Evolutionary conservation across 2,888 invertebrate species (phyloP), one percentile per base, ranked within the genome.

Genomic region (Tromatobia lineatoria): DNA sequence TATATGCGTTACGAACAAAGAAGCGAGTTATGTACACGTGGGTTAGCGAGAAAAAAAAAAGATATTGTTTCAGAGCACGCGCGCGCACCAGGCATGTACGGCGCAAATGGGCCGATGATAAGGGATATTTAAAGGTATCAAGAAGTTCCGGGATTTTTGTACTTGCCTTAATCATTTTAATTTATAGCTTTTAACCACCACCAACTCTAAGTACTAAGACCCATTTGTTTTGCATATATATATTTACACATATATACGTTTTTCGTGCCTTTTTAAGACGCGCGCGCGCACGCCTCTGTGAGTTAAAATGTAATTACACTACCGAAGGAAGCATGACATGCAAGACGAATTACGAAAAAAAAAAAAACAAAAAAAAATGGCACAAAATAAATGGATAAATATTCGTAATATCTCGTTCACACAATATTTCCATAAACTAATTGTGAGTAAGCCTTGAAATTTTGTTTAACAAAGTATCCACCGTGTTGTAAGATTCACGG

Each of bases 241-340:
- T 75, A 75, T 70, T 50, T 70, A 69, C 38, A 47, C 45, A 67
- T 73, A 82, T 52, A 64, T 73, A 34, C 20, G 38, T 66, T 57
- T 66, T 82, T 85, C 81, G 85, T 86, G 82, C 79, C 83, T 47
- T 79, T 64, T 50, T 50, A 76, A 85, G 76, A 83, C 88, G 89
- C 88, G 88, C 90, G 89, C 86, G 85, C 86, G 82, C 87, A 82
- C 87, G 82, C 86, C 82, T 88, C 86, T 88, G 87, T 88, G 88
- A 89, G 91, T 91, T 90, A 91, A 90, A 86, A 89, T 88, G 86
- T 88, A 88, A 89, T 88, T 88, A 92, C 90, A 93, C 93, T 93
- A 93, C 93, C 93, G 93, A 91, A 93, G 93, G 93, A 93, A 93
- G 93, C 93, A 88, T 92, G 88, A 90, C 93, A 93, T 93, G 93